Base-by-base conservation (phyloP, 1,140 invertebrate species). In the Trichoplusia ni region DNA sequence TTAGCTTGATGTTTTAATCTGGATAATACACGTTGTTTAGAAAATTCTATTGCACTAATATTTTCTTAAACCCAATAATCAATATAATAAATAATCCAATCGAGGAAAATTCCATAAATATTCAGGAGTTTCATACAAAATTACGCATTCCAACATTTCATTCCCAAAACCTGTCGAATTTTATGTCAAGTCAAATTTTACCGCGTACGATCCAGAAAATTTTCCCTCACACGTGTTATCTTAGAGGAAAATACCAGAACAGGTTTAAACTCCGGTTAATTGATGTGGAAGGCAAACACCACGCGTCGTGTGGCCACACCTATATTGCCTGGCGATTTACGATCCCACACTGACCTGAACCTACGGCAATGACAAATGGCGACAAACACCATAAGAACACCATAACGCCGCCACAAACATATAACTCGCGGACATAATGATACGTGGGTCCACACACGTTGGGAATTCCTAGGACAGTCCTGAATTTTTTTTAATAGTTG, bases 361-460 rank as follows among this genome's bases (percentile, higher is more conserved):
- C 37, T 58, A 44, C 38, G 38, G 9, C 54, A 58, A 44, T 31
- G 37, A 58, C 38, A 58, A 33, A 58, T n/a, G 38, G 13, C 9
- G 2, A 9, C 35, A 58, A 44, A 58, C 38, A 40, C 23, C 53
- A 16, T 40, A 42, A 56, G 49, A 35, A 35, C 33, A 7, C 49
- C 11, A 37, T 53, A 14, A 23, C 9, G 18, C 13, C 19, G 2
- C 21, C 8, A 40, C 51, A 16, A n/a, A 38, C 19, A 38, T 38
- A 42, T 44, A 27, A 19, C 18, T 38, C 9, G 21, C 5, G 19
- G 9, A 27, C 11, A n/a, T 13, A 25, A 53, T 21, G 16, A 4
- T 11, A 42, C 16, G 23, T 18, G 37, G 37, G 25, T 21, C n/a
- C 8, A 23, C 14, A 18, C 8, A 1, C 19, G n/a, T 1, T 18